These are phyloP conservation scores for Polyommatus iphigenia DNA, from an alignment of 2,888 invertebrate genomes.

Conservation along the genomic window DNA sequence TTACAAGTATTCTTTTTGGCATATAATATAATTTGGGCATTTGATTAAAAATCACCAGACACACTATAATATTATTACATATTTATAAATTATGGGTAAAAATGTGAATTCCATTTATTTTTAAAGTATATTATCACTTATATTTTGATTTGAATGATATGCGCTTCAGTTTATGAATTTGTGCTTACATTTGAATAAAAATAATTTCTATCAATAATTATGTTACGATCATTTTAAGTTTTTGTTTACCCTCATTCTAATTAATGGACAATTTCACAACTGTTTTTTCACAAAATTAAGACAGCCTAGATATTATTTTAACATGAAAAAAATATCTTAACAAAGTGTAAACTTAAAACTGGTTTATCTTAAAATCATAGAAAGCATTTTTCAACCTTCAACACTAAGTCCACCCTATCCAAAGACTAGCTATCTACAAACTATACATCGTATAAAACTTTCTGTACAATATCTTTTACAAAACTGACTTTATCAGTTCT, in stretches of 20 bases:
- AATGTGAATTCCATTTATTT: background rate
- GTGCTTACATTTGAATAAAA: background rate
- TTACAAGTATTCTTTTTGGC: slow-evolving; percentile 18
- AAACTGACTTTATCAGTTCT: slow-evolving; percentile 22
- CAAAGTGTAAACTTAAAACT: background rate
- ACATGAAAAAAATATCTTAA: background rate
- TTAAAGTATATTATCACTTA: background rate
- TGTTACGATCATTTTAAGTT: background rate
- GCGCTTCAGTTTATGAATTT: background rate
- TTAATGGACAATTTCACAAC: slow-evolving; percentile 7
- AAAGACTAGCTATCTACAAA: slow-evolving; percentile 38
- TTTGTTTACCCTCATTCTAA: background rate
- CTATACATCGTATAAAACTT: slow-evolving; percentile 35
- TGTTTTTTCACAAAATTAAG: background rate
- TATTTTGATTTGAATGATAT: background rate
- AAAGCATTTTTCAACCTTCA: slow-evolving; percentile 15
- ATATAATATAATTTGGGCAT: background rate
- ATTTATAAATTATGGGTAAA: background rate
- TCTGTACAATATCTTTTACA: slow-evolving; percentile 30
- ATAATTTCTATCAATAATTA: background rate
- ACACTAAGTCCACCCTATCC: slow-evolving; percentile 27
- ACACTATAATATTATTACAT: background rate
- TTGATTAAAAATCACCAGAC: background rate
- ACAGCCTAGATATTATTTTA: background rate
- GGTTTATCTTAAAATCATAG: slow-evolving; percentile 11